A percentile compares a stretch with the other conserved stretches of the same genome.
These are phyloP conservation scores for Bos indicus DNA, from an alignment of 2,113 vertebrate species.

Conservation along the genomic window DNA sequence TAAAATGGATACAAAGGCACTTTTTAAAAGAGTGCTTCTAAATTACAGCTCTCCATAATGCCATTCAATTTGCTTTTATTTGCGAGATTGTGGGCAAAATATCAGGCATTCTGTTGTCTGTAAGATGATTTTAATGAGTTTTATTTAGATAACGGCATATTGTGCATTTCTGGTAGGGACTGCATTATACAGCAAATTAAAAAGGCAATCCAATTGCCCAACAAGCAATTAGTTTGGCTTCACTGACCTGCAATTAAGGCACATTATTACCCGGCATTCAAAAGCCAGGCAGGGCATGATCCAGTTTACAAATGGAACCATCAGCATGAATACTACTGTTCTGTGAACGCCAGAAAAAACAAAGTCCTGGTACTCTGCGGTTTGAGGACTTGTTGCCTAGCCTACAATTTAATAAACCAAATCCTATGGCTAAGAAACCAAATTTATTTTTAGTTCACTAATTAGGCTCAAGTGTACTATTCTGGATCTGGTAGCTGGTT, in stretches of 20 bases:
- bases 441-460: slow-evolving; percentile 47
- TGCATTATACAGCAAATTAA: slow-evolving; percentile 46
- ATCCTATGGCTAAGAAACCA: slow-evolving; percentile 14
- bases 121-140: slow-evolving; percentile 45
- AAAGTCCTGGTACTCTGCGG: neutral
- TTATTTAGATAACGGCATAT: slow-evolving; percentile 3
- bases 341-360: slow-evolving; percentile 13
- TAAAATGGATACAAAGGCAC: neutral
- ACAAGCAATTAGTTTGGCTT: slow-evolving; percentile 63
- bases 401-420: slow-evolving; percentile 49
- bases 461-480: neutral
- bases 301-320: slow-evolving; percentile 42
- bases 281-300: slow-evolving; percentile 29
- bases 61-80: slow-evolving; percentile 26
- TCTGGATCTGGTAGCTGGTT: neutral
- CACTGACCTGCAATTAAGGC: slow-evolving; percentile 56
- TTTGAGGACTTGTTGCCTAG: neutral
- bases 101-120: neutral
- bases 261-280: slow-evolving; percentile 33
- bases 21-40: neutral
- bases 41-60: slow-evolving; percentile 6
- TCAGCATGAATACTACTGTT: neutral
- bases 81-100: slow-evolving; percentile 16
- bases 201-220: slow-evolving; percentile 40
- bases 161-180: neutral